A percentile compares a stretch with the other conserved stretches of the same genome.
These are phyloP conservation scores for Pangasius mekongensis DNA, from an alignment of 2,797 vertebrate genomes.

Conservation along the genomic window DNA sequence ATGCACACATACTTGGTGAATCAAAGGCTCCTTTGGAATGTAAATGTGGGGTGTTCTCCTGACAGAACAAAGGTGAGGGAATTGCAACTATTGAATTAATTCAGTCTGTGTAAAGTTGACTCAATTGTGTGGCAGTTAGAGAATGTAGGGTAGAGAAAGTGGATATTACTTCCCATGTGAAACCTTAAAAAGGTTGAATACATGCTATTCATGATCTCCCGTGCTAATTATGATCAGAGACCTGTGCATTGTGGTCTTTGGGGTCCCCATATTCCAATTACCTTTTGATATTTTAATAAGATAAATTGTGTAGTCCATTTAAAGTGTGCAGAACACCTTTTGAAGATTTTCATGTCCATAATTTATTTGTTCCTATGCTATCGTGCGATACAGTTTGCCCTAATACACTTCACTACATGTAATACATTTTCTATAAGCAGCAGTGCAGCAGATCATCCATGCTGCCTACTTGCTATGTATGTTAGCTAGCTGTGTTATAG, in stretches of 20 bases:
- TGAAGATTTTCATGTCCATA: background rate
- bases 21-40: conserved; percentile 68
- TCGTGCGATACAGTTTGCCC: background rate
- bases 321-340: background rate
- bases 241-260: conserved; percentile 67
- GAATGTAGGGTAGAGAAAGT: background rate
- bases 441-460: background rate
- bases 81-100: conserved; percentile 66
- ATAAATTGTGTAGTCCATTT: conserved; percentile 60
- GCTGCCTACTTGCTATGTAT: background rate
- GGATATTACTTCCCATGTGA: conserved; percentile 58
- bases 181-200: conserved; percentile 65
- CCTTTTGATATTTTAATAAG: conserved; percentile 75
- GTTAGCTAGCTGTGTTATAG: background rate
- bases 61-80: conserved; percentile 70
- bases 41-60: conserved; percentile 62
- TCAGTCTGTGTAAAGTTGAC: conserved; percentile 63
- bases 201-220: conserved; percentile 66
- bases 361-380: background rate
- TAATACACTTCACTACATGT: background rate
- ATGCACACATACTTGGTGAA: conserved; percentile 61
- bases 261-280: conserved; percentile 73
- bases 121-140: conserved; percentile 47
- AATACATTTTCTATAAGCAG: background rate
- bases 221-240: conserved; percentile 73